Evolutionary conservation across 2,888 invertebrate genomes (phyloP).

Genomic region (Lycaena phlaeas): DNA sequence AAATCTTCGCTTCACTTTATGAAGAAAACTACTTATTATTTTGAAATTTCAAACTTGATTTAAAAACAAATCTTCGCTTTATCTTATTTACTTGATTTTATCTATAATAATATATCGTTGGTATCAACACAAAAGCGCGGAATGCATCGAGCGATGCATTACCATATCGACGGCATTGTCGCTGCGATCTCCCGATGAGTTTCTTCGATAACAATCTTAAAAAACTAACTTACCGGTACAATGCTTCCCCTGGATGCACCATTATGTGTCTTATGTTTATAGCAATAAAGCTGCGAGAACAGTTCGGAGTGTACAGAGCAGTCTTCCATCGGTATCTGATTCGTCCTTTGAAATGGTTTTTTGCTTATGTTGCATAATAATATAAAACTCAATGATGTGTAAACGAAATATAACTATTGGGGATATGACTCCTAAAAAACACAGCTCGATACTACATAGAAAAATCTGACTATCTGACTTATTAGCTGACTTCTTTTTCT

Average conservation of each 20-base stretch:
- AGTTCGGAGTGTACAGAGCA: too few species aligned
- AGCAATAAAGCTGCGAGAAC: background rate
- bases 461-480: too few species aligned
- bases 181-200: constrained; percentile 51
- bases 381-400: constrained; percentile 5
- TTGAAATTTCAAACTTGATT: too few species aligned
- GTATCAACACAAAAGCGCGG: constrained; percentile 24
- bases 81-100: too few species aligned
- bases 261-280: constrained; percentile 27
- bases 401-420: too few species aligned
- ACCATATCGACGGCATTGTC: constrained; percentile 38
- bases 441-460: too few species aligned
- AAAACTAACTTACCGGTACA: constrained; percentile 33
- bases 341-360: background rate
- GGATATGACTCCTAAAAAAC: too few species aligned
- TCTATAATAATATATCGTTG: constrained; percentile 64
- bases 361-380: constrained; percentile 2
- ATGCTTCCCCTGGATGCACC: constrained; percentile 13
- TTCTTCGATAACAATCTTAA: constrained; percentile 52
- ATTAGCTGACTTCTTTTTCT: too few species aligned
- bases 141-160: constrained; percentile 31
- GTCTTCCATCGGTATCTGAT: too few species aligned
- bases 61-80: too few species aligned
- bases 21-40: too few species aligned
- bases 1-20: too few species aligned